A percentile compares a stretch with the other conserved stretches of the same genome.
Evolutionary conservation across 1,140 invertebrate genomes (phyloP).

Genomic region (Zophobas atratus): DNA sequence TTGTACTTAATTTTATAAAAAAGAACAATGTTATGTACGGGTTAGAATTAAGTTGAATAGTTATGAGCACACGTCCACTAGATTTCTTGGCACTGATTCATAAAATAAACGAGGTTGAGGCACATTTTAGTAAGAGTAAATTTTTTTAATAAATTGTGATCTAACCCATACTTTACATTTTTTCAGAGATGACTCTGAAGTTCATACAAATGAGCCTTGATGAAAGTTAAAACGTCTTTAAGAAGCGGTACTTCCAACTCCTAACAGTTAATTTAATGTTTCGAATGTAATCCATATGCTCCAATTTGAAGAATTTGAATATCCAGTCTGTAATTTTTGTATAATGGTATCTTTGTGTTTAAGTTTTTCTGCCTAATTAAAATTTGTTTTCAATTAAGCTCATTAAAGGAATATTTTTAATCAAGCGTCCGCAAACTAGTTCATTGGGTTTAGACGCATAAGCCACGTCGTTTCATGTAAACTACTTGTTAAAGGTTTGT

Average conservation of each 20-base stretch:
- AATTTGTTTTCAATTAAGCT: constrained; percentile 7
- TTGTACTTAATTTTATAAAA: not conserved
- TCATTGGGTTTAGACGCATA: constrained; percentile 2
- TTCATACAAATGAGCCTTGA: constrained; percentile 18
- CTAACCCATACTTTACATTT: constrained; percentile 29
- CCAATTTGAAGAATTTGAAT: too few species aligned
- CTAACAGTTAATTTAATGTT: not conserved
- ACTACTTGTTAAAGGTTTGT: constrained; percentile 8
- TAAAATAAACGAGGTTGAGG: constrained; percentile 10
- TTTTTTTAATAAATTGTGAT: not conserved
- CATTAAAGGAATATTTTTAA: constrained; percentile 17
- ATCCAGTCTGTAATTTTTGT: constrained; percentile 1
- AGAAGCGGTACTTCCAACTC: not conserved
- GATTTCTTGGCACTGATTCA: constrained; percentile 22
- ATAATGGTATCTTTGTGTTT: not conserved
- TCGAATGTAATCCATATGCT: constrained; percentile 11
- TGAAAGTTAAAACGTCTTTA: constrained; percentile 20
- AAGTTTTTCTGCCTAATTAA: constrained; percentile 1
- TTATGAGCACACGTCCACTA: not conserved
- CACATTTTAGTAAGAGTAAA: constrained; percentile 7
- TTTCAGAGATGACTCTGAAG: constrained; percentile 17
- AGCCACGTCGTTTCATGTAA: constrained; percentile 11
- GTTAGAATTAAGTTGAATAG: constrained; percentile 5
- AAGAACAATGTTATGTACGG: constrained; percentile 33
- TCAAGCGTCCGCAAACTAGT: constrained; percentile 8